These are phyloP conservation scores for Motacilla tschutschensis DNA, from an alignment of 2,113 vertebrate genomes.

Conservation along the genomic window DNA sequence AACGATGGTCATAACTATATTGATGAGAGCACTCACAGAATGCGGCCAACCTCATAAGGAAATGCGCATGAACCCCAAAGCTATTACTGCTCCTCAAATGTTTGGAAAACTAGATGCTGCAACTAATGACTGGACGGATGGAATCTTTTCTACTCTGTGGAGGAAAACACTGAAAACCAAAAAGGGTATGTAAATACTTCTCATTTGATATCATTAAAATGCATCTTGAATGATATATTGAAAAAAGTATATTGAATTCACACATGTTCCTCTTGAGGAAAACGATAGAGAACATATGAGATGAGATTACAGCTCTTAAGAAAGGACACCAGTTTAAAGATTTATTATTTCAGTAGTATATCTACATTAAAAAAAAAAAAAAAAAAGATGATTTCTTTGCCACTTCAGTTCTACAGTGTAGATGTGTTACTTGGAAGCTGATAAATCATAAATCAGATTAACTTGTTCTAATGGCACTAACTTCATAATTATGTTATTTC, in stretches of 20 bases:
- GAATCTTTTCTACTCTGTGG: slow-evolving; percentile 81
- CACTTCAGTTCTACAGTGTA: neutral
- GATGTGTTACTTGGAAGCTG: neutral
- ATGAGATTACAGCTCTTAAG: neutral
- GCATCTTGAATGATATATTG: neutral
- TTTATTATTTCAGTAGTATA: neutral
- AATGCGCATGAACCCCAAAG: slow-evolving; percentile 82
- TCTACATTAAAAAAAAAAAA: neutral
- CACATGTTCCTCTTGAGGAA: neutral
- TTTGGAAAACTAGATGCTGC: slow-evolving; percentile 79
- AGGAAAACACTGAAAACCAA: slow-evolving; percentile 78
- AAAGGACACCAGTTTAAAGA: neutral
- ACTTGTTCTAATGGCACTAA: neutral
- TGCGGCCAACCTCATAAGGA: slow-evolving; percentile 73
- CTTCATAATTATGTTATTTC: neutral
- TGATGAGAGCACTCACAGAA: slow-evolving; percentile 75
- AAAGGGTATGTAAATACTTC: slow-evolving; percentile 62
- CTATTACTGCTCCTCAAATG: slow-evolving; percentile 80
- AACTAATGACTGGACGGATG: slow-evolving; percentile 83
- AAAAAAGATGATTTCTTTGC: neutral
- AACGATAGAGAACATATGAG: neutral
- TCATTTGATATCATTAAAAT: neutral
- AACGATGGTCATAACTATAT: slow-evolving; percentile 67
- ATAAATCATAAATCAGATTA: neutral
- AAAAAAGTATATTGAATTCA: neutral